phyloP scores from a whole-genome alignment of 2,797 vertebrate genomes.

The Liasis olivaceus region DNA sequence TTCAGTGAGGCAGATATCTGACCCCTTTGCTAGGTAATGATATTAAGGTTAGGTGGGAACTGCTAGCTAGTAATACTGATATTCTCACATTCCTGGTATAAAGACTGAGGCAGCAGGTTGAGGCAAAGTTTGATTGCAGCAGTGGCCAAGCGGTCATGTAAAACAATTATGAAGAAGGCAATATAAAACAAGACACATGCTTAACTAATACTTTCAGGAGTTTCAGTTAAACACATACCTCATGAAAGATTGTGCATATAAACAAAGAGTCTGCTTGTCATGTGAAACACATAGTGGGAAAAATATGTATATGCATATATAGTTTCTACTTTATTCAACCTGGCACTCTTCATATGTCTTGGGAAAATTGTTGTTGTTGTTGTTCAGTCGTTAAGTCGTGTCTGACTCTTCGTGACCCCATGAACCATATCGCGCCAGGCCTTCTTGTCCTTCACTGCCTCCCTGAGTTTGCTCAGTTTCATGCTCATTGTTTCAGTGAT shows the following conservation, averaged over 20 bases:
- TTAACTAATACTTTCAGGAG: not conserved
- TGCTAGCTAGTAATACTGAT: not conserved
- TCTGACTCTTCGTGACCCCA: too few relatives aligned
- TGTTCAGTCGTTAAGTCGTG: too few relatives aligned
- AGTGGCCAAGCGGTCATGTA: not conserved
- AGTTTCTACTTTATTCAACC: too few relatives aligned
- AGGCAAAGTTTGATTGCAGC: too few relatives aligned
- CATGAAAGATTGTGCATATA: slow-evolving; percentile 5
- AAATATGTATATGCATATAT: too few relatives aligned
- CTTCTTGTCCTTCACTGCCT: too few relatives aligned
- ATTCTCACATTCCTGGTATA: not conserved
- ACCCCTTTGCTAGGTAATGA: not conserved
- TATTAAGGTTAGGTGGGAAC: not conserved
- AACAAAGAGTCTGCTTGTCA: not conserved
- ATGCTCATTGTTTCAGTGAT: too few relatives aligned
- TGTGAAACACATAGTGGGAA: too few relatives aligned
- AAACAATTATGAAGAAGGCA: not conserved
- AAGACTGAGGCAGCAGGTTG: not conserved
- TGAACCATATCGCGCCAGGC: too few relatives aligned
- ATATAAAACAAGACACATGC: not conserved
- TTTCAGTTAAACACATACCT: not conserved
- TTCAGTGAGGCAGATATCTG: not conserved
- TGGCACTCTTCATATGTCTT: too few relatives aligned
- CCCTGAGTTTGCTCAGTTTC: too few relatives aligned
- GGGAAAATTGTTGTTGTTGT: too few relatives aligned